Evolutionary conservation across 2,113 vertebrate species (phyloP).

Genomic region (Danionella cerebrum): DNA sequence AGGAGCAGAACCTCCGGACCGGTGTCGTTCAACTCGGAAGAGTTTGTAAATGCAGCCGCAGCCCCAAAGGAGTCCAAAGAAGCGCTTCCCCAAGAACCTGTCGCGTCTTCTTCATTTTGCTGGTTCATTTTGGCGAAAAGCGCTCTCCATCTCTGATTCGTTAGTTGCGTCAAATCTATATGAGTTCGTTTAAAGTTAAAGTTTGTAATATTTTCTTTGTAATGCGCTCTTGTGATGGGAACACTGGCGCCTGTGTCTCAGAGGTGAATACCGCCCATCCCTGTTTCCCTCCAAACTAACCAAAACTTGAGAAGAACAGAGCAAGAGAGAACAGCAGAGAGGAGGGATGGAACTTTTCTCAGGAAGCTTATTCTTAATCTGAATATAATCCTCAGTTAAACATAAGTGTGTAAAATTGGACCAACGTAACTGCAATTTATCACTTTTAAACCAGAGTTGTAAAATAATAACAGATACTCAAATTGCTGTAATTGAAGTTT

Average conservation of each 20-base stretch:
- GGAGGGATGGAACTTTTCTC: too few relatives aligned
- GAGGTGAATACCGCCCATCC: background rate
- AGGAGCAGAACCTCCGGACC: background rate
- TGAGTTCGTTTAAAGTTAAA: background rate
- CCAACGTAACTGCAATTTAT: too few relatives aligned
- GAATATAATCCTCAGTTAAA: too few relatives aligned
- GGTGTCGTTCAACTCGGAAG: background rate
- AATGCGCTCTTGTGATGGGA: background rate
- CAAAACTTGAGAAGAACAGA: background rate
- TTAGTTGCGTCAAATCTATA: background rate
- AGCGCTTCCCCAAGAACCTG: background rate
- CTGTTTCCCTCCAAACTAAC: background rate
- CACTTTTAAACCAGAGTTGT: too few relatives aligned
- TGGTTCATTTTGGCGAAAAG: background rate
- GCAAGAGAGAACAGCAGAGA: background rate
- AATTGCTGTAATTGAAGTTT: too few relatives aligned
- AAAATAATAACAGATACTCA: too few relatives aligned
- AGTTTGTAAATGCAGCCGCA: background rate
- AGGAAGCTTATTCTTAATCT: too few relatives aligned
- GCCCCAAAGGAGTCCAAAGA: background rate
- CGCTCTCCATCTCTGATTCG: background rate
- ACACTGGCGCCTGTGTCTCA: background rate
- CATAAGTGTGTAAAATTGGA: too few relatives aligned
- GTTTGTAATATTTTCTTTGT: background rate
- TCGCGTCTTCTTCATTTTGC: conserved; percentile 2